Base-by-base conservation (phyloP, 2,113 vertebrate genomes). In the Cyrtonyx montezumae region DNA sequence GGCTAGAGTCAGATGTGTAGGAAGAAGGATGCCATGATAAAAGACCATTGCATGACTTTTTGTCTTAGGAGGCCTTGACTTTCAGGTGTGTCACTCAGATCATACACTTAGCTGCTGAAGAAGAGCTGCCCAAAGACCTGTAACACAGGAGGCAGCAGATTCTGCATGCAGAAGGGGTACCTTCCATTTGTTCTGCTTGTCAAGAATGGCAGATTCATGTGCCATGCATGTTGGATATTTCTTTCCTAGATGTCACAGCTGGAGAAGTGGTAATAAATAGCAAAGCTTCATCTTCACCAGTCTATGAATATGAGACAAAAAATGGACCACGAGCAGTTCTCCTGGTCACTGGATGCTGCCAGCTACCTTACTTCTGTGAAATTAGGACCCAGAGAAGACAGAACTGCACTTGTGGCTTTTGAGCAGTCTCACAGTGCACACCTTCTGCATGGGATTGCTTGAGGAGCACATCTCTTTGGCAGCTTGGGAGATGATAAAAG, bases 401-500 rank as follows among this genome's bases (percentile, higher is more conserved):
- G 51, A 68, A 55, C 3, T 1, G 65, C 51, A 79, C 18, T 6
- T 42, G 40, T 63, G 20, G 61, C 11, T 32, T 63, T 46, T 63
- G 34, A 63, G 45, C 32, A 48, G 28, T 42, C 30, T 42, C 28
- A 51, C 15, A 40, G 20, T 22, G 20, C 76, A n/a, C 28, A 25
- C 12, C 46, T 49, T 51, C 37, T 63, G 46, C 61, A 49, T 49
- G 61, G 25, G 37, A 32, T 12, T 51, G 36, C 36, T 26, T 11
- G 16, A 42, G 28, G 42, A 42, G 5, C 13, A 46, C 55, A 19
- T 32, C 28, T 22, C 17, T 49, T 68, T 55, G 65, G 36, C 67
- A 92, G 76, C 34, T 46, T 86, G 65, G 69, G 51, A 80, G 26
- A 23, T 75, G 84, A 42, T 93, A 94, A 85, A 83, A 92, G 51